A percentile compares a stretch with the other conserved stretches of the same genome.
Evolutionary conservation across 2,113 vertebrate genomes (phyloP).

Genomic region (Agapornis roseicollis): DNA sequence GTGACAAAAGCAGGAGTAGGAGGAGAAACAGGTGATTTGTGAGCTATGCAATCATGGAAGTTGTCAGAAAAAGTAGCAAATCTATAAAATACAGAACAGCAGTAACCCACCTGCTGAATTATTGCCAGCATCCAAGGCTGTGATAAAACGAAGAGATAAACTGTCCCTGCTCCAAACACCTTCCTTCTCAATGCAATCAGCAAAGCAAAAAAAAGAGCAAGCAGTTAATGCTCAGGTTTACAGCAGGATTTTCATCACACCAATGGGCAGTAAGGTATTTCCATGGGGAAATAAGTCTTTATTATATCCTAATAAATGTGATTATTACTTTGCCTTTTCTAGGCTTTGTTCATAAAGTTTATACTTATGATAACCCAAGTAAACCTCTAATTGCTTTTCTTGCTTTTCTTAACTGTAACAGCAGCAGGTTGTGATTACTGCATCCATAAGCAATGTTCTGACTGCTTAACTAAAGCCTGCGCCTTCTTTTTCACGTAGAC

Average conservation of each 20-base stretch:
- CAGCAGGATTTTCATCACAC: neutral
- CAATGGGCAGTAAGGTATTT: neutral
- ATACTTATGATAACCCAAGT: neutral
- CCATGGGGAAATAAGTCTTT: neutral
- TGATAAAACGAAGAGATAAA: neutral
- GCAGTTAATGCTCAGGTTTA: neutral
- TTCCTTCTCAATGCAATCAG: neutral
- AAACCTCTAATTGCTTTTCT: neutral
- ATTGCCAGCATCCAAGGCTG: neutral
- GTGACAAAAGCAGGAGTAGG: neutral
- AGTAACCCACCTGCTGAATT: neutral
- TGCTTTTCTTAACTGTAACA: neutral
- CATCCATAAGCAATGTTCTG: neutral
- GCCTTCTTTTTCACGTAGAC: neutral
- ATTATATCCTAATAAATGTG: neutral
- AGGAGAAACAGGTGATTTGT: neutral
- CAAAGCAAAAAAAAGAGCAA: neutral
- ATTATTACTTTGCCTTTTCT: neutral
- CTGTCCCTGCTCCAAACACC: neutral
- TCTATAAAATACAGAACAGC: neutral
- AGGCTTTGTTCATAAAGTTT: neutral
- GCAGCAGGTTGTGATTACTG: neutral
- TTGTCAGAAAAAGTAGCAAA: neutral
- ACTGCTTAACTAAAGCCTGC: neutral
- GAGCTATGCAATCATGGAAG: neutral